A percentile compares a stretch with the other conserved stretches of the same genome.
Evolutionary conservation across 2,113 vertebrate species (phyloP).

Genomic region (Phylloscopus whistleri): DNA sequence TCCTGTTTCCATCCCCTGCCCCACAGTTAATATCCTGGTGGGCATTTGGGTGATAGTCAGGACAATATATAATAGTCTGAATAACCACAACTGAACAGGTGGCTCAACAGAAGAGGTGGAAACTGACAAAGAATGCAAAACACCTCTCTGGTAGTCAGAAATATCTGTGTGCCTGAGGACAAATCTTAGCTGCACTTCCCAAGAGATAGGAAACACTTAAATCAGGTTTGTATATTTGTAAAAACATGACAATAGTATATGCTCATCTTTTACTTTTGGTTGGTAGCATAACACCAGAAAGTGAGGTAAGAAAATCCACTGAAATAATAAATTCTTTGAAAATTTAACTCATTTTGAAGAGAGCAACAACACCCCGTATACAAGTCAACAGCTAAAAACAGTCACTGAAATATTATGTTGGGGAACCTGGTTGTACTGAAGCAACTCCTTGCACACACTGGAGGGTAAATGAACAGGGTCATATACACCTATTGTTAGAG

Average conservation of each 20-base stretch:
- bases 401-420: not conserved
- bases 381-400: not conserved
- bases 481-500: not conserved
- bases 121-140: not conserved
- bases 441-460: not conserved
- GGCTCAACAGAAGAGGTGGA: not conserved
- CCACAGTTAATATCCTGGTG: not conserved
- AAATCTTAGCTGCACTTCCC: not conserved
- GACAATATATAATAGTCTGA: not conserved
- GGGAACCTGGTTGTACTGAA: not conserved
- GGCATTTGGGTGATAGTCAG: not conserved
- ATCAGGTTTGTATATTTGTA: not conserved
- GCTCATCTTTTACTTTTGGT: not conserved
- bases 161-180: not conserved
- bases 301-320: not conserved
- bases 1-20: not conserved
- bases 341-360: not conserved
- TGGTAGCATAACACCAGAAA: not conserved
- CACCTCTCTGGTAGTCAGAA: fast-evolving
- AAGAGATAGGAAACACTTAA: not conserved
- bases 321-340: not conserved
- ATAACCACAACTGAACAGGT: not conserved
- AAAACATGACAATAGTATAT: not conserved
- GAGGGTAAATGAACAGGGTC: not conserved
- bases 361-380: not conserved